phyloP scores from a whole-genome alignment of 1,140 invertebrate species.

The Hylyphantes graminicola region DNA sequence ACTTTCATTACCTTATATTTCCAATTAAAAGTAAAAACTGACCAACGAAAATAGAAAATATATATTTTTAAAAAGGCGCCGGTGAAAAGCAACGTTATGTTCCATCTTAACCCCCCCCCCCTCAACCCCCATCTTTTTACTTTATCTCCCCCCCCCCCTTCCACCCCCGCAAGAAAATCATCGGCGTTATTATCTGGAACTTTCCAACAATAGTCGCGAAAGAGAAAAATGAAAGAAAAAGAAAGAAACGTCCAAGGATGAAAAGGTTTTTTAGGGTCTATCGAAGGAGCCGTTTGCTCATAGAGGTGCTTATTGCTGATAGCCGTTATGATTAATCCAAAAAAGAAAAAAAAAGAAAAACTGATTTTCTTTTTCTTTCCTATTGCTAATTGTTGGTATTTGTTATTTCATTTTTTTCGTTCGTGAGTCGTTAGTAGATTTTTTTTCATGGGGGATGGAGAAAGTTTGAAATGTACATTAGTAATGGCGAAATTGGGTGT shows the following conservation, averaged over 20 bases:
- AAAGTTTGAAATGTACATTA: slow-evolving; percentile 4
- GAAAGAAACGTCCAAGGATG: slow-evolving; percentile 7
- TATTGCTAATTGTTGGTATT: slow-evolving; percentile 43
- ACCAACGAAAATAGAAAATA: no score
- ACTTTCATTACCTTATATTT: no score
- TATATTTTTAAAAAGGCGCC: no score
- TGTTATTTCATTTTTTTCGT: slow-evolving; percentile 15
- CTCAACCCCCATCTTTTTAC: slow-evolving; percentile 19
- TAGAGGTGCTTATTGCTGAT: slow-evolving; percentile 40
- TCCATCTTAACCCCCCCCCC: neutral
- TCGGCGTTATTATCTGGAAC: slow-evolving; percentile 51
- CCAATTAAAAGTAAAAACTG: no score
- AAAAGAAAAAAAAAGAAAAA: slow-evolving; percentile 3
- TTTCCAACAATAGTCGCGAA: slow-evolving; percentile 45
- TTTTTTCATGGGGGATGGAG: neutral
- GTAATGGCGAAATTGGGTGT: neutral
- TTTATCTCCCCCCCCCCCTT: slow-evolving; percentile 19
- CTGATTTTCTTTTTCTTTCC: neutral
- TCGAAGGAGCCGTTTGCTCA: slow-evolving; percentile 12
- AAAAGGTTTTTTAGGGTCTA: slow-evolving; percentile 6
- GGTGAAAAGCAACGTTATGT: no score
- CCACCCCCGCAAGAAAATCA: slow-evolving; percentile 41
- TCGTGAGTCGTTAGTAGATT: neutral
- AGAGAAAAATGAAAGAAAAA: slow-evolving; percentile 23
- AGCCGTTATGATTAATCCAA: slow-evolving; percentile 46